phyloP scores from a whole-genome alignment of 1,140 invertebrate species.

The Pseudomyrmex concolor region DNA sequence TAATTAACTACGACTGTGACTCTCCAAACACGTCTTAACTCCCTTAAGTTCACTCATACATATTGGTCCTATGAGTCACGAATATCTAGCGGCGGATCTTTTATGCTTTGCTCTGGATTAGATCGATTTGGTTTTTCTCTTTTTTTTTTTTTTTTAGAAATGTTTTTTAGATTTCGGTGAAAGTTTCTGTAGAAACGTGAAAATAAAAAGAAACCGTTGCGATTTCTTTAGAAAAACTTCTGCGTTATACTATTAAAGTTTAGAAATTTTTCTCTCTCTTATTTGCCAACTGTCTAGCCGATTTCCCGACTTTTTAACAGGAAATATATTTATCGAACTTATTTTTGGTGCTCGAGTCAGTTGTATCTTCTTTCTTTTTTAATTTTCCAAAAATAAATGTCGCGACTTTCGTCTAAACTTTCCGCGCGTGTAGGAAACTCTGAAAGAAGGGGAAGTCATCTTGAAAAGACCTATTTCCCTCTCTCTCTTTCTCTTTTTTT shows the following conservation, averaged over 20 bases:
- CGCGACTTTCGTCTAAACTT: background rate
- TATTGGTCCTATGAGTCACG: slow-evolving; percentile 12
- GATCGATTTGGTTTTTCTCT: too few species aligned
- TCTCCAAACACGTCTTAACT: slow-evolving; percentile 35
- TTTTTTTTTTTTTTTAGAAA: too few species aligned
- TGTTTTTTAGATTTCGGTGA: too few species aligned
- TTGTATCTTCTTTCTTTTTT: background rate
- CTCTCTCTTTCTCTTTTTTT: background rate
- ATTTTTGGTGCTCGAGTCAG: too few species aligned
- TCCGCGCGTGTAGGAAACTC: background rate
- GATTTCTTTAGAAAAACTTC: too few species aligned
- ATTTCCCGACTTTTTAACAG: too few species aligned
- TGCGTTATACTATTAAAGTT: too few species aligned
- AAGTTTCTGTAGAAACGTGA: too few species aligned
- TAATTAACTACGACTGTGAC: slow-evolving; percentile 57
- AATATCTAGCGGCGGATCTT: background rate
- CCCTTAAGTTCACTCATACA: slow-evolving; percentile 33
- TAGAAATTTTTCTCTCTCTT: too few species aligned
- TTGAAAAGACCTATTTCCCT: background rate
- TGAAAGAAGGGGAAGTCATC: slow-evolving; percentile 1
- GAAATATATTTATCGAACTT: too few species aligned
- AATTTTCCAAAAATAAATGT: background rate
- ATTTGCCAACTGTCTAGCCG: too few species aligned
- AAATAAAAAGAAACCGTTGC: too few species aligned
- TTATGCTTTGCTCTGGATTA: background rate